Base-by-base conservation (phyloP, 2,113 vertebrate species). In the Mixornis gularis region DNA sequence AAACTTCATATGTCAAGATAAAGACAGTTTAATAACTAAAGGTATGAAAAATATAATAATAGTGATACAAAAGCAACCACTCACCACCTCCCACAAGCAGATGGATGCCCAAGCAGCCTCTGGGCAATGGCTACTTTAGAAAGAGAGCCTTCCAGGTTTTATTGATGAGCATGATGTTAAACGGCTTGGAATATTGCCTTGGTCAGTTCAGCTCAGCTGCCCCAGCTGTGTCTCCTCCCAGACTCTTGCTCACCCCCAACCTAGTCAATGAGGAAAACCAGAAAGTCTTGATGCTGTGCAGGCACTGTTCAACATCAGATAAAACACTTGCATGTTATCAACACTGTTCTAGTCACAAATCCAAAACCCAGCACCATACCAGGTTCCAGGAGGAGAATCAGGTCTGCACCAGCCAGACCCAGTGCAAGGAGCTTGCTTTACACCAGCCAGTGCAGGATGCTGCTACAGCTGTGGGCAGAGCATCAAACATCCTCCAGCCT, bases 401-500 rank as follows among this genome's bases (percentile, higher is more conserved):
- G 68, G 41, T 40, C 56, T 36, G 30, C 52, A 46, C 20, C 32
- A 78, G 55, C 16, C 78, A 91, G 10, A 80, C 3, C 6, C 36
- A 48, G 51, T 26, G 49, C 24, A 88, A 56, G 12, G 1, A 82
- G 8, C 29, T 85, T 65, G 36, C 51, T 65, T 84, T 40, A 52
- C 60, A 12, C 7, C 0, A 1, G 21, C 18, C 59, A 52, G 27
- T 0, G 0, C 10, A 43, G 49, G 59, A 40, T 43, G 40, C 48
- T 63, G 66, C 70, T 27, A 29, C 41, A 34, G 12, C 25, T 11
- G 10, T 32, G 49, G 21, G 40, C 40, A 60, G 1, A 0, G 63
- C 66, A 79, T 27, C 19, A 36, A 2, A 0, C n/a, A 62, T 29
- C 44, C 36, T 65, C 25, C 44, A 62, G 13, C 64, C 55, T 43